phyloP scores from a whole-genome alignment of 2,797 vertebrate species.

The Eurystomus glaucurus region DNA sequence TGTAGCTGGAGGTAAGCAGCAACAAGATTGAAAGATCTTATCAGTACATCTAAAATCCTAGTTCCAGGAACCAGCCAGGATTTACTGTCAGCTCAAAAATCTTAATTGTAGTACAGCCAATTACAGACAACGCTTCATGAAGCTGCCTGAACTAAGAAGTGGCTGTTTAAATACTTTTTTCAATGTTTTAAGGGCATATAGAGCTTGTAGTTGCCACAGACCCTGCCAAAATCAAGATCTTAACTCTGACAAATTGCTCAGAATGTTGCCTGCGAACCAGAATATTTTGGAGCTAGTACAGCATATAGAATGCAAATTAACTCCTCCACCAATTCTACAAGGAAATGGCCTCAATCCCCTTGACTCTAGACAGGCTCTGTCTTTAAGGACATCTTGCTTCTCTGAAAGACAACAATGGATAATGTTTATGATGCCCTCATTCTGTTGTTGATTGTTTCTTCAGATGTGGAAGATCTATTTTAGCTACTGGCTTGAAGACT shows the following conservation, averaged over 20 bases:
- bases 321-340: background rate
- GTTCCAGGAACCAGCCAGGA: background rate
- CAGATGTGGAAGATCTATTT: background rate
- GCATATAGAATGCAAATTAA: background rate
- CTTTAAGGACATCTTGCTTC: rapidly evolving
- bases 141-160: background rate
- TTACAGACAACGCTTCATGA: background rate
- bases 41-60: background rate
- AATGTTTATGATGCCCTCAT: background rate
- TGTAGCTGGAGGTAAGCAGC: background rate
- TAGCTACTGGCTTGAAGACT: background rate
- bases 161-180: background rate
- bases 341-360: background rate
- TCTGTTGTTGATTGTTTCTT: background rate
- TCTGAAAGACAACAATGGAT: background rate
- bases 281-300: background rate
- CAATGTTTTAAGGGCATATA: background rate
- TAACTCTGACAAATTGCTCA: background rate
- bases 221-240: background rate
- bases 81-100: background rate
- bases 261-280: background rate
- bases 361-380: background rate
- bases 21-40: background rate
- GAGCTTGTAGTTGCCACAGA: background rate
- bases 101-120: background rate